A percentile compares a stretch with the other conserved stretches of the same genome.
Evolutionary conservation across 2,113 vertebrate genomes (phyloP).

Genomic region (Gallinago undulata): DNA sequence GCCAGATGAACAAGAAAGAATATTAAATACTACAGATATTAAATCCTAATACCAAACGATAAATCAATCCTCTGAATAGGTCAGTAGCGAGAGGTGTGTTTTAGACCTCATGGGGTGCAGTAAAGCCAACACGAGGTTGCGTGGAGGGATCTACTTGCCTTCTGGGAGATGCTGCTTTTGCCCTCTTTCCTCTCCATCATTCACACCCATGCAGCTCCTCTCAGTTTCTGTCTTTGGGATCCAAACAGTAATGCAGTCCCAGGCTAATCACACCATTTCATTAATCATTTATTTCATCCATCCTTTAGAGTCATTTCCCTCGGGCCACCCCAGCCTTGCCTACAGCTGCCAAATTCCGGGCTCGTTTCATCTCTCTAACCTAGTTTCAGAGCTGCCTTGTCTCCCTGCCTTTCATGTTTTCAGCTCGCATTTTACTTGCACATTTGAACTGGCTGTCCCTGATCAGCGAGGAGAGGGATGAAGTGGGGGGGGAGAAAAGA

Average conservation of each 20-base stretch:
- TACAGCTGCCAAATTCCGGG: slow-evolving; percentile 47
- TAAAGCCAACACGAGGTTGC: background rate
- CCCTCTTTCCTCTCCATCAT: background rate
- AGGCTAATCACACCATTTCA: slow-evolving; percentile 11
- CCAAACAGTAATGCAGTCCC: background rate
- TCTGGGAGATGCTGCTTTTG: background rate
- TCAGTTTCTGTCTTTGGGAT: background rate
- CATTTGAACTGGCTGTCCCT: background rate
- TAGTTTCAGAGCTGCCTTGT: slow-evolving; percentile 37
- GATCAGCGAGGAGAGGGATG: background rate
- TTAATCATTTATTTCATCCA: slow-evolving; percentile 65
- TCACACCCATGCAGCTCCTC: background rate
- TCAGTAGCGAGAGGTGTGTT: background rate
- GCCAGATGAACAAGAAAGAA: background rate
- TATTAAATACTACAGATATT: background rate
- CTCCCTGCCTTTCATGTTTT: slow-evolving; percentile 12
- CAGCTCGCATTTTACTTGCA: background rate
- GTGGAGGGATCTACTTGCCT: background rate
- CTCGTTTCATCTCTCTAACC: slow-evolving; percentile 58
- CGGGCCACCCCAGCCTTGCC: slow-evolving; percentile 45
- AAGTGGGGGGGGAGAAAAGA: background rate
- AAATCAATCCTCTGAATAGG: background rate
- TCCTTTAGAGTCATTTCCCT: background rate
- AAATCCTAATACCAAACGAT: background rate
- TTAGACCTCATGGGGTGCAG: background rate